Base-by-base conservation (phyloP, 2,113 vertebrate species). In the Neogobius melanostomus region DNA sequence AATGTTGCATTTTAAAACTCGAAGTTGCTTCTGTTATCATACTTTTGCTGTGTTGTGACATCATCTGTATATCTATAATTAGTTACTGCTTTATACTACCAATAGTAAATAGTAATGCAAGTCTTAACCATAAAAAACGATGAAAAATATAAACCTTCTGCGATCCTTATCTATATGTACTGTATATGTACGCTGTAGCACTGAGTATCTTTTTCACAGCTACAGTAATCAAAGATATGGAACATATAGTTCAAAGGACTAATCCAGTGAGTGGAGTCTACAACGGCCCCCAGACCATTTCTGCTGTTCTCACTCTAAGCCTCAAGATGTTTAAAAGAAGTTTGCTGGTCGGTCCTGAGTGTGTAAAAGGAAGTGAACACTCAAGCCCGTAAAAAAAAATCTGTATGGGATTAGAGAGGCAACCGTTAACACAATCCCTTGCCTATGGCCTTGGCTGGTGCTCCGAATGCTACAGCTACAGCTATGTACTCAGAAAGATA, bases 381-480 rank as follows among this genome's bases (percentile, higher is more conserved):
- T 28, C 17, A 1, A 61, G 54, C 57, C 14, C 15, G 15, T 14
- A 51, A 51, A 63, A 76, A 75, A 77, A 85, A 86, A 74, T 79
- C 47, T n/a, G 72, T 76, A 75, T 66, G 78, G 89, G 89, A 91
- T 87, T 87, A 89, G 77, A 60, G 61, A 87, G 81, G 69, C 49
- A 14, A 79, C 76, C 76, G 81, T 85, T 88, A 85, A 81, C 83
- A 83, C 79, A 83, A 84, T 80, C 81, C 78, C 82, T 79, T 12
- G 85, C 85, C 85, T 6, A n/a, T 84, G 82, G 88, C 79, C 60
- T 72, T 80, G 63, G 69, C 82, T 63, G 80, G 69, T 80, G 84
- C 75, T 83, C 71, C 75, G 75, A 83, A 74, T 6, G 49, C 65
- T 63, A 68, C 64, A 66, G 66, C 68, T 70, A 65, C 62, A 74